Evolutionary conservation across 2,888 invertebrate genomes (phyloP), one percentile per base, ranked within the genome.

Genomic region (Mythimna impura): DNA sequence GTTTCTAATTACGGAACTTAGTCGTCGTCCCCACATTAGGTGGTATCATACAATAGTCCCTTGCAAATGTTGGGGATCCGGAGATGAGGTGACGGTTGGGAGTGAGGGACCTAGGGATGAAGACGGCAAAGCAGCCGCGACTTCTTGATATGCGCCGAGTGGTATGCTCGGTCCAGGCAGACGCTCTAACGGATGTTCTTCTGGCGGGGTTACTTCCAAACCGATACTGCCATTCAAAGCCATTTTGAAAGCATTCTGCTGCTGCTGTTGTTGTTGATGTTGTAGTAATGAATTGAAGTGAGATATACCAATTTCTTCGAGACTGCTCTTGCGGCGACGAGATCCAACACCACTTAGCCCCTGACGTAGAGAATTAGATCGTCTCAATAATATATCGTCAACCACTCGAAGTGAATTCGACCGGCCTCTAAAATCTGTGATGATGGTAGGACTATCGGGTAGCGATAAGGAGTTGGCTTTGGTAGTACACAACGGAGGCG

Each of bases 31-130:
- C 98, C 98, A 98, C 98, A 98, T 98, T 81, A 98, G 98, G 97
- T 98, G 97, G 97, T 98, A 98, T 98, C 98, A 99, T 98, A 99
- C 98, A 95, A 99, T 98, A 91, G 98, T 99, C 86, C 98, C 98
- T 94, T 98, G 98, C 80, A 98, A 96, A 90, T 98, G 98, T 91
- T 98, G 98, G 25, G 98, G 97, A 89, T 97, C 97, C 34, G 95
- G 94, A 50, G 96, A 89, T 12, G 94, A 90, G 17, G 86, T 66
- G 55, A 93, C 87, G 14, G 94, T 92, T 80, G 95, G 94, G 88
- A 90, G 90, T 78, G 90, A 88, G 54, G 90, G 92, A 73, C 90
- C 93, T 86, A 92, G 83, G 6, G 93, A 94, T 82, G 93, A 92
- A 58, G 94, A 89, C 50, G 95, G 94, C 83, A 96, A 83, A 20